Conservation (phyloP, 2,797 vertebrate genomes). For the Artibeus jamaicensis region DNA sequence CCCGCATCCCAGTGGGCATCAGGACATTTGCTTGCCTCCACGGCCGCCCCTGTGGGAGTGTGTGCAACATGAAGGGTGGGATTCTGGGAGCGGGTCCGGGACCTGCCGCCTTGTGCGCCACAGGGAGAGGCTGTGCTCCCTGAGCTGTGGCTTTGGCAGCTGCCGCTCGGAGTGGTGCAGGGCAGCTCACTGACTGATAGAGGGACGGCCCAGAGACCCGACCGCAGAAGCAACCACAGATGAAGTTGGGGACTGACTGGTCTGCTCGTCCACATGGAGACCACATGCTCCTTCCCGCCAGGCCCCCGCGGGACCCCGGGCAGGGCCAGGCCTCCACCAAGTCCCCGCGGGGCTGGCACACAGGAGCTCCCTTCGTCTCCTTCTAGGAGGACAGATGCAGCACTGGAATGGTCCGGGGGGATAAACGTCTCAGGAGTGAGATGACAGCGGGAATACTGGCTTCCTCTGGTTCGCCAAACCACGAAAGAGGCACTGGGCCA, state of each 20-base stretch:
- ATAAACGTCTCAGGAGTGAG: not conserved
- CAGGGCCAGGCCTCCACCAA: not conserved
- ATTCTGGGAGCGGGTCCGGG: not conserved
- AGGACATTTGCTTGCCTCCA: not conserved
- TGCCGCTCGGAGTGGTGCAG: slow-evolving; percentile 31
- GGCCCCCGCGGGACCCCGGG: not conserved
- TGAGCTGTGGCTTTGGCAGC: not conserved
- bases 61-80: not conserved
- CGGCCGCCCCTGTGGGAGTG: too few relatives aligned
- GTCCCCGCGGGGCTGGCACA: too few relatives aligned
- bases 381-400: not conserved
- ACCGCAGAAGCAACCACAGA: not conserved
- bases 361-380: not conserved
- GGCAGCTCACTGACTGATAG: not conserved
- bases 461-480: not conserved
- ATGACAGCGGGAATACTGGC: not conserved
- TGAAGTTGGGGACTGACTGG: not conserved
- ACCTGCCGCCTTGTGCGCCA: too few relatives aligned
- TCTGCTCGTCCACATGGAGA: not conserved
- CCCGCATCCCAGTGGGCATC: not conserved
- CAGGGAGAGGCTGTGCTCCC: not conserved
- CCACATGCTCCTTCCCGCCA: not conserved
- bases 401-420: not conserved
- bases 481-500: not conserved
- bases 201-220: not conserved